phyloP scores from a whole-genome alignment of 2,113 vertebrate species.

The Malurus alboscapulatus region DNA sequence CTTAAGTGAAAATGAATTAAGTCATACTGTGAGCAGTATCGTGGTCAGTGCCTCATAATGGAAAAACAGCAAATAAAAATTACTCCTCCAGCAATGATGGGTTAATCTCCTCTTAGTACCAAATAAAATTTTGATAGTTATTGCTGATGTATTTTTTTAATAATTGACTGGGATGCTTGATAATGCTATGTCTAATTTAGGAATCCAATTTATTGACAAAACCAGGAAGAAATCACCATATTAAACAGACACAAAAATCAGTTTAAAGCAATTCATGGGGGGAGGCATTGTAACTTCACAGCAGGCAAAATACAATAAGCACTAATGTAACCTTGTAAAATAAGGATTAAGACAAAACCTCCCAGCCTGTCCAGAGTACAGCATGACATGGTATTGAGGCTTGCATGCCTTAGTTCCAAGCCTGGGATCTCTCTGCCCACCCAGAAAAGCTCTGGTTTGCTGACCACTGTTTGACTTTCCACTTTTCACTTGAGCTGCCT shows the following conservation, averaged over 20 bases:
- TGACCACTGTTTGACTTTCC: neutral
- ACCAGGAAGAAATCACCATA: neutral
- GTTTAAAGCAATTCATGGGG: constrained; percentile 36
- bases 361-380: neutral
- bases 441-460: neutral
- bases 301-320: constrained; percentile 36
- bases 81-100: constrained; percentile 3
- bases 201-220: constrained; percentile 57
- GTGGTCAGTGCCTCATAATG: constrained; percentile 21
- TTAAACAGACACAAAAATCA: constrained; percentile 27
- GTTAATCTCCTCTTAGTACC: constrained; percentile 16
- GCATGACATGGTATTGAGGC: neutral
- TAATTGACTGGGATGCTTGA: constrained; percentile 29
- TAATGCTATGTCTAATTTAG: constrained; percentile 50
- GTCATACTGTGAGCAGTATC: neutral
- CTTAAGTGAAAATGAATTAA: constrained; percentile 30
- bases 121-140: constrained; percentile 20
- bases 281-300: constrained; percentile 43
- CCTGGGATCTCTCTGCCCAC: neutral
- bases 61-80: constrained; percentile 19
- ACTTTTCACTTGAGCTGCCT: neutral
- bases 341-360: neutral
- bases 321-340: neutral
- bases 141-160: constrained; percentile 31
- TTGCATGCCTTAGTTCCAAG: neutral